A percentile compares a stretch with the other conserved stretches of the same genome.
Evolutionary conservation across 2,113 vertebrate species (phyloP).

Genomic region (Spea bombifrons): DNA sequence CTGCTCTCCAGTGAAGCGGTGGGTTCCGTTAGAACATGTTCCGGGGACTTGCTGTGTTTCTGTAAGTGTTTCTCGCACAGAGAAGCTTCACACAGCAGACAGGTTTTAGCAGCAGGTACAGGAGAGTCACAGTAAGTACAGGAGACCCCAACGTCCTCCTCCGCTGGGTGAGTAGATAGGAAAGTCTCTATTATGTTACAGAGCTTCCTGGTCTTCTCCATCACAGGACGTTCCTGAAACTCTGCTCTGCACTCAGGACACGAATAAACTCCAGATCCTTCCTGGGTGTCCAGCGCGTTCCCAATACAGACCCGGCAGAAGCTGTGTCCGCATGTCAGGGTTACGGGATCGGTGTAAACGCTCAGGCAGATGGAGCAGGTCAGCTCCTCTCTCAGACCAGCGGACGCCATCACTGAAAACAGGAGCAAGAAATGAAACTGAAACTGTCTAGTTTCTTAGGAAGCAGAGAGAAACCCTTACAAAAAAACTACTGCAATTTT

Average conservation of each 20-base stretch:
- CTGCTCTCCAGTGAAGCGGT: background rate
- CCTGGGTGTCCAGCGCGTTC: background rate
- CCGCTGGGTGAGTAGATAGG: no score
- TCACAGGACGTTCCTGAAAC: no score
- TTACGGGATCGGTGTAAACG: slow-evolving; percentile 44
- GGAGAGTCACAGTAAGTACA: slow-evolving; percentile 67
- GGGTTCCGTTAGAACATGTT: background rate
- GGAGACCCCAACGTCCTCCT: slow-evolving; percentile 49
- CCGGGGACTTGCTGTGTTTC: background rate
- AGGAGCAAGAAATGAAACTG: background rate
- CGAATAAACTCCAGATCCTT: background rate
- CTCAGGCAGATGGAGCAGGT: slow-evolving; percentile 48
- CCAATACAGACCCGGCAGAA: slow-evolving; percentile 47
- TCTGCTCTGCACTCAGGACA: slow-evolving; percentile 49
- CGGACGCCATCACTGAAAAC: background rate
- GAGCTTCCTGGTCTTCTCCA: no score
- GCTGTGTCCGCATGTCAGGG: slow-evolving; percentile 48
- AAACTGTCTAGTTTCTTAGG: no score
- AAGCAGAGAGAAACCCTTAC: no score
- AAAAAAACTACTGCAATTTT: no score
- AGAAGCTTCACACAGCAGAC: background rate
- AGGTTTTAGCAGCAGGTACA: background rate
- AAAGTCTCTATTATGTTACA: no score
- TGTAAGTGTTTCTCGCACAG: background rate
- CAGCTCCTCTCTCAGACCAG: slow-evolving; percentile 44